Evolutionary conservation across 2,888 invertebrate species (phyloP).

Genomic region (Gibbula magus): DNA sequence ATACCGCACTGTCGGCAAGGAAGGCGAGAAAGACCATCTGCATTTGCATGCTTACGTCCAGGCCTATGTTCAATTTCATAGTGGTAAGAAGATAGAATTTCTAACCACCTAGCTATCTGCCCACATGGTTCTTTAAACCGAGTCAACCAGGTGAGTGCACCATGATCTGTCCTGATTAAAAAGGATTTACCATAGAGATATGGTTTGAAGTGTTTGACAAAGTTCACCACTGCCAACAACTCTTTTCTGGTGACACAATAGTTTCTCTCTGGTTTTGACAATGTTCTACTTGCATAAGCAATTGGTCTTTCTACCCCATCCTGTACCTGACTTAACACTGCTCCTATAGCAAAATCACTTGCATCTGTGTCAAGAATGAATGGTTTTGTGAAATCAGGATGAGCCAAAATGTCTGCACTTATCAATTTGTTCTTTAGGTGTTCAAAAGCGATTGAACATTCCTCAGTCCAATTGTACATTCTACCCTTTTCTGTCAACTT

Average conservation of each 20-base stretch:
- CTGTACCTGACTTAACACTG: slow-evolving; percentile 35
- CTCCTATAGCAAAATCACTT: too few relatives aligned
- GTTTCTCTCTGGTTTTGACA: slow-evolving; percentile 27
- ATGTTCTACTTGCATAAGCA: slow-evolving; percentile 31
- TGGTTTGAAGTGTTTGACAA: too few relatives aligned
- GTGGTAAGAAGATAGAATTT: too few relatives aligned
- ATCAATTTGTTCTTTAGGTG: slow-evolving; percentile 18
- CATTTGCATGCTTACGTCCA: too few relatives aligned
- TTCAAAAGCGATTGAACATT: slow-evolving; percentile 29
- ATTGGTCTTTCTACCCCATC: slow-evolving; percentile 33
- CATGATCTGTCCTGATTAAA: too few relatives aligned
- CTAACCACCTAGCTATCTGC: too few relatives aligned
- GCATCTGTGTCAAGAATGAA: slow-evolving; percentile 38
- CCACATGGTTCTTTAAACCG: too few relatives aligned
- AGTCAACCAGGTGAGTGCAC: too few relatives aligned
- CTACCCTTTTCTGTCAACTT: slow-evolving; percentile 29
- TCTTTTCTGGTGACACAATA: slow-evolving; percentile 39
- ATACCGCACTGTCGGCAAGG: not conserved
- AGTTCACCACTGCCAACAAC: too few relatives aligned
- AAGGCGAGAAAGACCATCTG: too few relatives aligned
- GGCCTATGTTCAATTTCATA: too few relatives aligned
- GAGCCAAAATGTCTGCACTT: slow-evolving; percentile 31
- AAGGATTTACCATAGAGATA: too few relatives aligned
- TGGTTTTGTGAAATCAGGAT: not conserved
- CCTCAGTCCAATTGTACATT: slow-evolving; percentile 30